These are phyloP conservation scores for Styela clava DNA, from an alignment of 23 tunicate species.

Conservation along the genomic window DNA sequence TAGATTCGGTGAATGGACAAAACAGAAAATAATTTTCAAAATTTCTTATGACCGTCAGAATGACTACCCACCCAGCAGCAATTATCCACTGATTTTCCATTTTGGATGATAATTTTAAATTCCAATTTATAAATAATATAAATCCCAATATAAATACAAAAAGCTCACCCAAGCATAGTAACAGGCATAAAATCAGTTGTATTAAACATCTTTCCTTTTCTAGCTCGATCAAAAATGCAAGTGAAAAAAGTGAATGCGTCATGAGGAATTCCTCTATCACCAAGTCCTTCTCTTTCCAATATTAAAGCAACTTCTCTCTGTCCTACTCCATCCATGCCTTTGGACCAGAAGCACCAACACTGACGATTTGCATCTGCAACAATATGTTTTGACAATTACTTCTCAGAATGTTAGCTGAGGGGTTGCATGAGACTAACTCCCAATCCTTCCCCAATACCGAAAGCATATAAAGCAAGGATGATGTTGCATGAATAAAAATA, in stretches of 20 bases:
- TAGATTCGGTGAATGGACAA: no score
- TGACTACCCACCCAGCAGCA: no score
- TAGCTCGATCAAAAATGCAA: constrained; percentile 47
- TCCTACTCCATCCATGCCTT: constrained; percentile 76
- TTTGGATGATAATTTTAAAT: no score
- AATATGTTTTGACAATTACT: background rate
- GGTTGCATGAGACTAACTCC: background rate
- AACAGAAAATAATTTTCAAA: no score
- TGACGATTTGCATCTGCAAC: constrained; percentile 36
- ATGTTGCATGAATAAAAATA: no score
- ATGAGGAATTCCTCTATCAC: constrained; percentile 19
- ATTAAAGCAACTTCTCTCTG: constrained; percentile 74
- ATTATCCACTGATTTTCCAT: no score
- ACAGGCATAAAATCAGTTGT: constrained; percentile 53
- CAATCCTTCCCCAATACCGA: no score
- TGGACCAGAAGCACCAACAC: constrained; percentile 63
- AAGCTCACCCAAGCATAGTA: constrained; percentile 18
- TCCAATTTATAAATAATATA: no score
- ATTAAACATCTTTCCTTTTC: constrained; percentile 80
- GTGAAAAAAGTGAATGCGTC: constrained; percentile 62
- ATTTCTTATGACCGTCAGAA: no score
- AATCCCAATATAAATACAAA: no score
- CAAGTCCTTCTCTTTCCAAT: constrained; percentile 29
- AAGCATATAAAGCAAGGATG: background rate
- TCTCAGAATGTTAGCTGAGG: background rate